Percentiles rank a stretch among this genome's conserved stretches.
These are phyloP conservation scores for Drosophila demipolita DNA, from an alignment of 2,888 invertebrate genomes.

Conservation along the genomic window DNA sequence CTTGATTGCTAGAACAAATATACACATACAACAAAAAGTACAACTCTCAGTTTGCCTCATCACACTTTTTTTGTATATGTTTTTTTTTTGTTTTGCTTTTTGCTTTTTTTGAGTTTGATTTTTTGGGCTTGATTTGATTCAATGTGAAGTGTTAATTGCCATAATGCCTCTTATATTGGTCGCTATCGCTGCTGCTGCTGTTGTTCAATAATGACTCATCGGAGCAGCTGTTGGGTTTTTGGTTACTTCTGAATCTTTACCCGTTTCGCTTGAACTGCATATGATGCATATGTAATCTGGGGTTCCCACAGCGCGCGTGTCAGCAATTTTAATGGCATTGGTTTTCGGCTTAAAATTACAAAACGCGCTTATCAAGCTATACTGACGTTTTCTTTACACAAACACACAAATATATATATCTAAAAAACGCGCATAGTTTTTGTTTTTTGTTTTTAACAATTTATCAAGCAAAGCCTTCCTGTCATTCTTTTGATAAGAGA, in stretches of 20 bases:
- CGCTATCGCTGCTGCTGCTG: slow-evolving; percentile 18
- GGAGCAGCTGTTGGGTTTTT: slow-evolving; percentile 60
- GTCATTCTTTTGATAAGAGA: slow-evolving; percentile 70
- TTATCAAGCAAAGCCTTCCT: slow-evolving; percentile 62
- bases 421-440: slow-evolving; percentile 42
- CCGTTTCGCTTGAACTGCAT: slow-evolving; percentile 65
- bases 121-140: slow-evolving; percentile 65
- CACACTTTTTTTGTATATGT: slow-evolving; percentile 22
- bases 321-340: slow-evolving; percentile 64
- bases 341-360: slow-evolving; percentile 68
- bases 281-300: slow-evolving; percentile 23
- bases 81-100: neutral
- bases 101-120: slow-evolving; percentile 56
- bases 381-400: slow-evolving; percentile 45
- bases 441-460: slow-evolving; percentile 11
- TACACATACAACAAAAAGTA: slow-evolving; percentile 2
- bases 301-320: slow-evolving; percentile 68
- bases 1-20: slow-evolving; percentile 33
- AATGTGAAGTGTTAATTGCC: slow-evolving; percentile 71
- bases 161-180: slow-evolving; percentile 50
- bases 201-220: slow-evolving; percentile 48
- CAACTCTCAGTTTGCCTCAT: slow-evolving; percentile 53
- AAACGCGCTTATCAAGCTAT: slow-evolving; percentile 69
- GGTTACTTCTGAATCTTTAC: slow-evolving; percentile 46
- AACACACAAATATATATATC: slow-evolving; percentile 16